Conservation (phyloP, 2,113 vertebrate genomes). For the Excalfactoria chinensis region DNA sequence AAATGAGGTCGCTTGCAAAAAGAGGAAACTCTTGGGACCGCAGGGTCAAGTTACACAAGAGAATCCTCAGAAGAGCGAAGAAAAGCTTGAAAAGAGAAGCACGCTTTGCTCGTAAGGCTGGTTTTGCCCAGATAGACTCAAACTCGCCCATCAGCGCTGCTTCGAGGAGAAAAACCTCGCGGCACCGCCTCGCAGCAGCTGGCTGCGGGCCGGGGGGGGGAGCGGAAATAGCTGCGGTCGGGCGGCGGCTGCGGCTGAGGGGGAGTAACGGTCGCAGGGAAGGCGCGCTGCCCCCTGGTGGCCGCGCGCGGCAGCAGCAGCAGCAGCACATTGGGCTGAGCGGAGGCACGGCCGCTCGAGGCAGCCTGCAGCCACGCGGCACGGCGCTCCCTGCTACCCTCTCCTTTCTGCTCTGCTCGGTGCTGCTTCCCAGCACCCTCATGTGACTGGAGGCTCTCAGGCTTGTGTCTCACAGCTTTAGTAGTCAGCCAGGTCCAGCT, state of each 20-base stretch:
- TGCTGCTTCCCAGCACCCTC: not conserved
- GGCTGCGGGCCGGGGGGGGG: not conserved
- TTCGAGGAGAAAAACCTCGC: not conserved
- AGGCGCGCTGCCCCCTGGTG: not conserved
- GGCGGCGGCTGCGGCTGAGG: not conserved
- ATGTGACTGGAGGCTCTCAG: rapidly evolving
- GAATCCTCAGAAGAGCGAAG: not conserved
- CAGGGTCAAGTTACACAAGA: slow-evolving; percentile 10
- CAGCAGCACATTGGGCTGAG: rapidly evolving
- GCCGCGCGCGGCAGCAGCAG: not conserved
- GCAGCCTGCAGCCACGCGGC: rapidly evolving
- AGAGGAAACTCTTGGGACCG: not conserved
- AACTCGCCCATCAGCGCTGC: rapidly evolving
- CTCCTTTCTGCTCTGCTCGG: not conserved
- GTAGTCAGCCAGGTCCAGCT: not conserved
- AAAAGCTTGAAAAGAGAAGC: not conserved
- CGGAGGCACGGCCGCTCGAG: no score
- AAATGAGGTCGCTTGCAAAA: slow-evolving; percentile 3
- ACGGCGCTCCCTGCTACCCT: not conserved
- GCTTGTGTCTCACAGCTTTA: not conserved
- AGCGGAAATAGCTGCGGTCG: no score
- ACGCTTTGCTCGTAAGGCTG: rapidly evolving
- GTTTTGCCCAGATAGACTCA: not conserved
- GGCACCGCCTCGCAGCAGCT: not conserved
- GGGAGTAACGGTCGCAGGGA: not conserved